These are phyloP conservation scores for Entosphenus tridentatus DNA, from an alignment of 2,113 vertebrate species.

Conservation along the genomic window DNA sequence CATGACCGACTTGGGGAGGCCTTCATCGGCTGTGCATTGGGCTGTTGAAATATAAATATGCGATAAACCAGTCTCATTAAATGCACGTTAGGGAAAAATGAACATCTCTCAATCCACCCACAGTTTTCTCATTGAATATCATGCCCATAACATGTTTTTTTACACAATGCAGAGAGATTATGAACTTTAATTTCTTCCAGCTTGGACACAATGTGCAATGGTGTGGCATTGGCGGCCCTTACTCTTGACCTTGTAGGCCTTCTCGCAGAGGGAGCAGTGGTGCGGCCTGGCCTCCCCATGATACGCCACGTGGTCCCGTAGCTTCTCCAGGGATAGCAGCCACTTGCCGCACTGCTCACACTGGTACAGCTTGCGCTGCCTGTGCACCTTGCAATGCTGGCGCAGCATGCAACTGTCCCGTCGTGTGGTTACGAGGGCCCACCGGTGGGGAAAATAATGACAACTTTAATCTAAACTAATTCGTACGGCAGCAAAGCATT, in stretches of 20 bases:
- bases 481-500: conserved; percentile 8
- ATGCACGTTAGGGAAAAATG: no score
- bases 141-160: no score
- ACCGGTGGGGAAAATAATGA: background rate
- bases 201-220: background rate
- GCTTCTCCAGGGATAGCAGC: conserved; percentile 9
- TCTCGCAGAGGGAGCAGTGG: conserved; percentile 12
- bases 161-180: no score
- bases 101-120: no score
- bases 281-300: conserved; percentile 11
- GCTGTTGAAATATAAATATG: no score
- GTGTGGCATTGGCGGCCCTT: background rate
- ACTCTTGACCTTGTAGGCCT: conserved; percentile 14
- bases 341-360: background rate
- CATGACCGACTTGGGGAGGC: no score
- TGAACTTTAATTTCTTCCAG: no score
- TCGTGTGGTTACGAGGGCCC: background rate
- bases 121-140: no score
- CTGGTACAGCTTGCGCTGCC: conserved; percentile 12
- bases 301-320: background rate
- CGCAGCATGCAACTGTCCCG: conserved; percentile 10
- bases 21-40: no score
- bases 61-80: no score
- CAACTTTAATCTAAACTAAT: background rate
- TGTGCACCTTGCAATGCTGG: conserved; percentile 9